Conservation (phyloP, 1,140 invertebrate species). For the Ceratosolen solmsi region DNA sequence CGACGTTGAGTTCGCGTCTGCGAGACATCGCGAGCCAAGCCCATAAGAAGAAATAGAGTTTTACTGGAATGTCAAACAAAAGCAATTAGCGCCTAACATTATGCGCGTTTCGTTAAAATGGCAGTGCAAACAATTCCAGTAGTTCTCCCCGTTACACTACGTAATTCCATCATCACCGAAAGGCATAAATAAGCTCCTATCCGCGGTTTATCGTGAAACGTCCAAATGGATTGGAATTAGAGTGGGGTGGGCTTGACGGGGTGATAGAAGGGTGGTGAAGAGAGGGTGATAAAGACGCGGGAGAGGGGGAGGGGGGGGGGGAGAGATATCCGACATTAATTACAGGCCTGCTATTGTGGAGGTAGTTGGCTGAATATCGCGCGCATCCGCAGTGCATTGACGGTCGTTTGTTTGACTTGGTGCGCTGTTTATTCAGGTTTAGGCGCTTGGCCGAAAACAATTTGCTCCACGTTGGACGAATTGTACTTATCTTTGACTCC, state of each 20-base stretch:
- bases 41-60: background rate
- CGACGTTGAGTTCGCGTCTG: background rate
- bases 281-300: too few species aligned
- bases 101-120: background rate
- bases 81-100: background rate
- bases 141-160: background rate
- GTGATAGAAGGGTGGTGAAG: too few species aligned
- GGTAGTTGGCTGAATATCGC: background rate
- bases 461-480: background rate
- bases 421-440: background rate
- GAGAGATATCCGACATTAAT: background rate
- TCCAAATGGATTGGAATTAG: background rate
- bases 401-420: slow-evolving; percentile 4
- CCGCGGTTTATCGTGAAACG: background rate
- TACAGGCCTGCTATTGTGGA: background rate
- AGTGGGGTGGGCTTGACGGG: too few species aligned
- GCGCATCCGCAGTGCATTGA: background rate
- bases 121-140: background rate
- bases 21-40: background rate
- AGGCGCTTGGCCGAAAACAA: slow-evolving; percentile 3
- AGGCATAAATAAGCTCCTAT: slow-evolving; percentile 18
- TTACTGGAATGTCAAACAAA: background rate
- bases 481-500: background rate
- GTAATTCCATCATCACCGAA: background rate
- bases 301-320: background rate